Base-by-base conservation (phyloP, 1,140 invertebrate species). In the Saccostrea glomerata region DNA sequence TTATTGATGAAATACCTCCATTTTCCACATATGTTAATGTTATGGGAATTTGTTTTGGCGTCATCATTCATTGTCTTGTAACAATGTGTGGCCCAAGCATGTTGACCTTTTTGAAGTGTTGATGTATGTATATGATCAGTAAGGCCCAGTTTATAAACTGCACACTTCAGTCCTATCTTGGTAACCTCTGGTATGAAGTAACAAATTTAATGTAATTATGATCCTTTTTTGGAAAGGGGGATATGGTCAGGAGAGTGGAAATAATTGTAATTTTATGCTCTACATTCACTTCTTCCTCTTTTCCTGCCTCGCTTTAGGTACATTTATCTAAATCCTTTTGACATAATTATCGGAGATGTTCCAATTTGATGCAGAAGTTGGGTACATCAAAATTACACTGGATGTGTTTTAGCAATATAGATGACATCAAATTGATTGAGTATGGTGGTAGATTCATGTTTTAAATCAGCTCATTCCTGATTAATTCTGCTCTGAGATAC, bases 41-140 rank as follows among this genome's bases (percentile, higher is more conserved):
- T 77, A 77, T 77, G 70, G 70, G 70, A 77, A 77, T 77, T 77
- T 77, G 70, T 77, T 77, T 77, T 77, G 70, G 70, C 7, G 70
- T 77, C 70, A 77, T 77, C 70, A 30, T 9, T 77, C 70, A 77
- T 77, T 77, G 70, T 77, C 70, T 30, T 36, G 30, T 36, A 77
- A 25, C 7, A 77, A 77, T 77, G 70, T 40, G 70, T 77, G 70
- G 13, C 70, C 70, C 9, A 12, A 40, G 25, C 7, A 77, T 36
- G 70, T 77, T 77, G 70, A 77, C 70, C 70, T 77, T 25, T 30
- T 30, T 30, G 23, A 77, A 25, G 30, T 15, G 23, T 3, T 77
- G 58, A 63, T 63, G 20, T 63, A 63, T 63, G 58, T 20, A 25
- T 77, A 30, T 77, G 47, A 9, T 47, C 1, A 6, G 47, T 9